Percentiles rank a stretch among this genome's conserved stretches.
Evolutionary conservation across 2,113 vertebrate genomes (phyloP).

Genomic region (Tonatia bakeri): DNA sequence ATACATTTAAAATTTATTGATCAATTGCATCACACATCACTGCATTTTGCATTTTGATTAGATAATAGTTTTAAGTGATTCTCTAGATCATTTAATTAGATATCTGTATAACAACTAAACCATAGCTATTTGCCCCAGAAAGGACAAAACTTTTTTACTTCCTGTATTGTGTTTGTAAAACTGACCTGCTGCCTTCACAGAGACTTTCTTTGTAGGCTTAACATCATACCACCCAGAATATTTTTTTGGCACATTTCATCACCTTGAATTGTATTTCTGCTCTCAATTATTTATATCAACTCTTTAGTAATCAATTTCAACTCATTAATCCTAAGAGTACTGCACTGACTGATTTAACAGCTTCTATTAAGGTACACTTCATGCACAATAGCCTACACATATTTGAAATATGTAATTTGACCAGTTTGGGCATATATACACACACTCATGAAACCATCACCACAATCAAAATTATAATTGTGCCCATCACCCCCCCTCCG

Average conservation of each 20-base stretch:
- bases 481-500: not conserved
- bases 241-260: not conserved
- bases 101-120: constrained; percentile 47
- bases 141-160: constrained; percentile 30
- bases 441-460: not conserved
- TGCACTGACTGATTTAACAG: not conserved
- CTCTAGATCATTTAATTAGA: constrained; percentile 77
- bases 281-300: not conserved
- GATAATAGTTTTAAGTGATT: constrained; percentile 67
- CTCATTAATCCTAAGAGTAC: not conserved
- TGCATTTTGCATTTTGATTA: constrained; percentile 77
- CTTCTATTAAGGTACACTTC: not conserved
- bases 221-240: not conserved
- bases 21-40: constrained; percentile 77
- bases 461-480: not conserved
- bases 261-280: constrained; percentile 33
- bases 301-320: not conserved
- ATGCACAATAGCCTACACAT: not conserved
- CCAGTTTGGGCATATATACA: not conserved
- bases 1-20: constrained; percentile 66
- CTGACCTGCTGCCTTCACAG: not conserved
- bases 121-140: constrained; percentile 49
- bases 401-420: not conserved
- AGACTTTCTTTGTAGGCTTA: not conserved
- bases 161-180: not conserved